These are phyloP conservation scores for Drosophila flavopinicola DNA, from an alignment of 2,888 invertebrate species.

Conservation along the genomic window DNA sequence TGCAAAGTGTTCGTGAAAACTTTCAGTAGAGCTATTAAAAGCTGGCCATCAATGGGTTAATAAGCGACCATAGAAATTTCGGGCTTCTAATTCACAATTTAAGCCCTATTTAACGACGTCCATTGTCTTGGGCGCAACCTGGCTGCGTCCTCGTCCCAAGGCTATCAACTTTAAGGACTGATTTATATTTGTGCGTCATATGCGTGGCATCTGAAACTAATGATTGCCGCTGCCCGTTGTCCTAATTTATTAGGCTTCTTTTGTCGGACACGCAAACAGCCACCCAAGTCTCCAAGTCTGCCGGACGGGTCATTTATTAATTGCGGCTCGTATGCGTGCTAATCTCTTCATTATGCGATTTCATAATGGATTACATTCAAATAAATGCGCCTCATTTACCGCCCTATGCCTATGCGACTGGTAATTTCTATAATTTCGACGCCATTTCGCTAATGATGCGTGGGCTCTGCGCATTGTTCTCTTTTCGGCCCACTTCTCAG, in stretches of 20 bases:
- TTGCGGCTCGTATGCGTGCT: slow-evolving; percentile 72
- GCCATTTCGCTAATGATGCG: slow-evolving; percentile 76
- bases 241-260: slow-evolving; percentile 73
- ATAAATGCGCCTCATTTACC: slow-evolving; percentile 75
- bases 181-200: slow-evolving; percentile 64
- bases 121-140: slow-evolving; percentile 41
- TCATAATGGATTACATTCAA: slow-evolving; percentile 81
- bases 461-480: slow-evolving; percentile 25
- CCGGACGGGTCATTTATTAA: slow-evolving; percentile 74
- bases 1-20: slow-evolving; percentile 68
- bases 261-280: slow-evolving; percentile 61
- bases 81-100: slow-evolving; percentile 18
- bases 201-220: slow-evolving; percentile 61
- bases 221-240: slow-evolving; percentile 61
- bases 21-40: slow-evolving; percentile 63
- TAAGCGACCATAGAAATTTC: slow-evolving; percentile 50
- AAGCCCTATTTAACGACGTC: slow-evolving; percentile 10
- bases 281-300: slow-evolving; percentile 14
- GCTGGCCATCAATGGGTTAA: slow-evolving; percentile 65
- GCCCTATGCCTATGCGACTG: slow-evolving; percentile 28
- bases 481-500: neutral
- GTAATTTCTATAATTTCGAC: slow-evolving; percentile 78
- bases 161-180: slow-evolving; percentile 36
- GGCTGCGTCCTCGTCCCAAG: slow-evolving; percentile 11
- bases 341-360: slow-evolving; percentile 80